phyloP scores from a whole-genome alignment of 37 sponge, comb jelly and placozoan genomes.

The Theonella swinhoei region DNA sequence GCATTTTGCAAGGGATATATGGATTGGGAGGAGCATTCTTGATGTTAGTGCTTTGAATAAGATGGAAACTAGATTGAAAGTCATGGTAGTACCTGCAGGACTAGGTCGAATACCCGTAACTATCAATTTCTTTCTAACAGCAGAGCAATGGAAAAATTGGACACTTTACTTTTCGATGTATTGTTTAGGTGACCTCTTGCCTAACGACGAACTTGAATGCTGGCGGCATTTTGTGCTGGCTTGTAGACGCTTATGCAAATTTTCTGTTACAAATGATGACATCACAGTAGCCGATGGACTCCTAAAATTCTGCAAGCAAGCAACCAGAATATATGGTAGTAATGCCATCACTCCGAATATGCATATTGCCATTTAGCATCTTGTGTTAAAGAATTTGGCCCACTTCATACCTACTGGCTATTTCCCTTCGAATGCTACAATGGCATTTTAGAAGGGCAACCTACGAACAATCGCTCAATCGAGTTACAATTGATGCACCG shows the following conservation, averaged over 20 bases:
- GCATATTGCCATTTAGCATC: conserved; percentile 40
- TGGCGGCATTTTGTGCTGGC: conserved; percentile 43
- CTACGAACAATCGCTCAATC: conserved; percentile 31
- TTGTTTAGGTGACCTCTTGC: too few species aligned
- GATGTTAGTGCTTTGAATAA: background rate
- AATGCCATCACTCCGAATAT: conserved; percentile 41
- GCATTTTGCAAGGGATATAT: too few species aligned
- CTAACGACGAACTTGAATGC: background rate
- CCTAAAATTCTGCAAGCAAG: conserved; percentile 17
- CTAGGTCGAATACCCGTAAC: background rate
- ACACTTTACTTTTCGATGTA: too few species aligned
- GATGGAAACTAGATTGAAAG: background rate
- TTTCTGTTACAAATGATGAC: conserved; percentile 9
- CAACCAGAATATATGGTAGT: conserved; percentile 16
- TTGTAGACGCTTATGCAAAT: conserved; percentile 3
- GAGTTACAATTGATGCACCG: conserved; percentile 35
- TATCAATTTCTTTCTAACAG: too few species aligned
- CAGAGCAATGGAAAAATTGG: too few species aligned
- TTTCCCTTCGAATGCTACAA: conserved; percentile 55
- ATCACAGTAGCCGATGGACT: conserved; percentile 27
- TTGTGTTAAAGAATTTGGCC: conserved; percentile 43
- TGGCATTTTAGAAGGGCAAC: conserved; percentile 16
- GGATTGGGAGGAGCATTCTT: conserved; percentile 12
- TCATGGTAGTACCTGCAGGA: background rate
- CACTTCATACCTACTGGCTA: conserved; percentile 24